phyloP scores from a whole-genome alignment of 1,140 invertebrate species.

The Euglossa dilemma region DNA sequence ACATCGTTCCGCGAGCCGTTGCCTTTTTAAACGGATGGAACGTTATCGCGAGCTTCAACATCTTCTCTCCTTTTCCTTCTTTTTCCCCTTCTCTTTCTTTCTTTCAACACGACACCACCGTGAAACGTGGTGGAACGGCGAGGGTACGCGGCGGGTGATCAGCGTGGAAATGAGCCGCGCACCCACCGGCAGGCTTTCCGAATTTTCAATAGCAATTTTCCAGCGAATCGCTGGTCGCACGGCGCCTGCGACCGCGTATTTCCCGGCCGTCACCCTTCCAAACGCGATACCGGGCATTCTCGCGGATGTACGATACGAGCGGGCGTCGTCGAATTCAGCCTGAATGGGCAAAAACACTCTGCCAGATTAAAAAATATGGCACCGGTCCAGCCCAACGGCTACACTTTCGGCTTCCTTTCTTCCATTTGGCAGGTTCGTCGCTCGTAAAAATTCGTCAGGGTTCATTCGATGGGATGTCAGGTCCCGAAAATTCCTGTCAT shows the following conservation, averaged over 20 bases:
- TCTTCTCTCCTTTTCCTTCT: background rate
- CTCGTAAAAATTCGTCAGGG: constrained; percentile 52
- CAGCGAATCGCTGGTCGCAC: background rate
- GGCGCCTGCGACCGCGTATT: background rate
- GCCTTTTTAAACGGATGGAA: background rate
- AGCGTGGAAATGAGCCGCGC: constrained; percentile 1
- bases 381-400: constrained; percentile 55
- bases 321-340: constrained; percentile 27
- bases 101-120: no score
- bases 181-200: background rate
- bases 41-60: background rate
- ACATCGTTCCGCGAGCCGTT: background rate
- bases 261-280: background rate
- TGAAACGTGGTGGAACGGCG: background rate
- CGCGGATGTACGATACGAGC: constrained; percentile 38
- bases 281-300: constrained; percentile 1
- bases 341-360: constrained; percentile 62
- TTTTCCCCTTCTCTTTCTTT: no score
- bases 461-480: constrained; percentile 22
- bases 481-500: constrained; percentile 43
- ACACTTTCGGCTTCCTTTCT: constrained; percentile 52
- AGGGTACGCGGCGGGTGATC: background rate
- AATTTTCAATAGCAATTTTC: constrained; percentile 31
- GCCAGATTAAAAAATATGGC: constrained; percentile 69
- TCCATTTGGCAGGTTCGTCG: constrained; percentile 33